Base-by-base conservation (phyloP, 1,140 invertebrate genomes). In the Leptinotarsa texana region DNA sequence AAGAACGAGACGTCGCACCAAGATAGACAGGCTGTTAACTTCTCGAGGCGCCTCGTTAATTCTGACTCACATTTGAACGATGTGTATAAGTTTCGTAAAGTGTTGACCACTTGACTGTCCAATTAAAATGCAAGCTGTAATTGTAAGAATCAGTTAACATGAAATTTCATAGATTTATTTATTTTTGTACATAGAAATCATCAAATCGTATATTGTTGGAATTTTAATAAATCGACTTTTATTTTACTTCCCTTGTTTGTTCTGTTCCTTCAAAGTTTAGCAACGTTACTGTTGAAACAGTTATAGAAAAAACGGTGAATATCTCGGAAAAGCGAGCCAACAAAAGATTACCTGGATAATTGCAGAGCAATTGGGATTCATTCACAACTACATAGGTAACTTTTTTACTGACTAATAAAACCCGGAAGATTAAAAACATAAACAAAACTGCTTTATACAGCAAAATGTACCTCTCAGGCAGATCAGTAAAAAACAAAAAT, bases 1-100 rank as follows among this genome's bases (percentile, higher is more conserved):
- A 85, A 83, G 72, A 73, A 42, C 47, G 27, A 49, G 15, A 22
- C 33, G 24, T 15, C n/a, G n/a, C 51, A 57, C n/a, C 15, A 57
- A 18, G 71, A 73, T 21, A 65, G 63, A n/a, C 27, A 47, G 8
- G n/a, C 48, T 8, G 57, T 27, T 18, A 27, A 27, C 51, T 27
- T 21, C n/a, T 63, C 27, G 11, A 65, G 27, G n/a, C 61, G 71
- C 22, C 27, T 70, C 47, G 24, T 70, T 21, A 51, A 70, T 57
- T 70, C 71, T 13, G 71, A 73, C 63, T 73, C 63, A 8, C 62
- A 73, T 13, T 48, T 73, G 6, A 73, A 73, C 42, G 71, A 73
- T 22, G 48, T 73, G n/a, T 65, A 73, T 49, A 63, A 65, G 57
- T 47, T 63, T 65, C 71, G 71, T 65, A 73, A 73, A 73, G 62